Base-by-base conservation (phyloP, 2,888 invertebrate species). In the Drosophila stalkeri region DNA sequence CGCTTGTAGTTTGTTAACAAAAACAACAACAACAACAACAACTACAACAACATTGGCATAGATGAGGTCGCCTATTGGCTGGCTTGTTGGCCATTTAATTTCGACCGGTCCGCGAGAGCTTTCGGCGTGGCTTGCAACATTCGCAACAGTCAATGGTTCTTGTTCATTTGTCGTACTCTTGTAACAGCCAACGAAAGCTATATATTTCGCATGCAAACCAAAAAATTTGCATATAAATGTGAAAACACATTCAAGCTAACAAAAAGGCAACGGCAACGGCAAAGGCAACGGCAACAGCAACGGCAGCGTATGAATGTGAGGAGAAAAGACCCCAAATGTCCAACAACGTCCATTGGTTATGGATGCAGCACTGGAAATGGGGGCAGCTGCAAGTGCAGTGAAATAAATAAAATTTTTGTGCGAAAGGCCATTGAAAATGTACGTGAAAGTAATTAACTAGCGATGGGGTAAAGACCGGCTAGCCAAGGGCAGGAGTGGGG, bases 401-500 rank as follows among this genome's bases (percentile, higher is more conserved):
- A 88, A 86, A 86, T 88, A 79, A 85, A 87, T 85, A 87, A 81
- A 77, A 85, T 67, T 77, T 68, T 79, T 76, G 81, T 81, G 82
- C 75, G 80, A 80, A 71, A 71, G 68, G 61, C 87, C 85, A 85
- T 77, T 80, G 80, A 83, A 85, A 87, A 87, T 87, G 84, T 86
- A 88, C 87, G 89, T 80, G 89, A 86, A 87, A 89, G 87, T 89
- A 87, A 87, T 87, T 87, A 86, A 87, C 89, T 87, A 86, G 79
- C 72, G 82, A 79, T 72, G 56, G 67, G 54, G 47, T 35, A 46
- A 72, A 55, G 54, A 2, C 55, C 63, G 55, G 37, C 6, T 2
- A 7, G 39, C 37, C 20, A 18, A 54, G 20, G 33, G 52, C 14
- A 2, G 37, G 20, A 16, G 37, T 37, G 52, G 52, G 37, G 16